These are phyloP conservation scores for Nebria ingens DNA, from an alignment of 1,140 invertebrate genomes.

Conservation along the genomic window DNA sequence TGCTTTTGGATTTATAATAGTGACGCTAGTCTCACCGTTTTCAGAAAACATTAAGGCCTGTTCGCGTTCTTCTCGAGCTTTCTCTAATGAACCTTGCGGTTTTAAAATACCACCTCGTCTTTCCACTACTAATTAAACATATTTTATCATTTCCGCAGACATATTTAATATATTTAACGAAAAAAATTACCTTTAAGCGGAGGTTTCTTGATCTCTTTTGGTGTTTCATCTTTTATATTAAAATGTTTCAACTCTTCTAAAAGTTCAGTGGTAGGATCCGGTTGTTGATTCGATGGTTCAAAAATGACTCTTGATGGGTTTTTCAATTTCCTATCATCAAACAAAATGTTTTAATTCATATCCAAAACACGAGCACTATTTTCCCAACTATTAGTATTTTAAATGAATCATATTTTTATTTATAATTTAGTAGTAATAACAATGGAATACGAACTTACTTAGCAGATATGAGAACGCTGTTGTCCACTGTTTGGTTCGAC, in stretches of 20 bases:
- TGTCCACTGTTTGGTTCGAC: slow-evolving; percentile 36
- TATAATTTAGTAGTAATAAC: too few species aligned
- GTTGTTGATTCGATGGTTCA: slow-evolving; percentile 30
- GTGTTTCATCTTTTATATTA: slow-evolving; percentile 19
- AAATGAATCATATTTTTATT: too few species aligned
- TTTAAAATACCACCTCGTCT: slow-evolving; percentile 57
- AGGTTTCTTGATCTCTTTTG: slow-evolving; percentile 13
- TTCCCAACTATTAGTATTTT: neutral
- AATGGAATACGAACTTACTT: slow-evolving; percentile 20
- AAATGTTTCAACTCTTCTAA: slow-evolving; percentile 34
- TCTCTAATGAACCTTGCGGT: slow-evolving; percentile 54
- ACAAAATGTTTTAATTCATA: neutral
- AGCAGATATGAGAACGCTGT: slow-evolving; percentile 30
- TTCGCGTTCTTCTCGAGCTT: slow-evolving; percentile 45
- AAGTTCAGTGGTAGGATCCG: slow-evolving; percentile 31
- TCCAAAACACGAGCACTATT: neutral
- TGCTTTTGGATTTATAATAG: slow-evolving; percentile 14
- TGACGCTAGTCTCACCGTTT: neutral
- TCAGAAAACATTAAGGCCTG: slow-evolving; percentile 19
- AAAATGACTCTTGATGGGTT: slow-evolving; percentile 16
- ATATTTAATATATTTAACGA: neutral
- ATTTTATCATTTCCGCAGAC: neutral
- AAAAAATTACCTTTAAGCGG: slow-evolving; percentile 17
- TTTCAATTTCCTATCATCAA: neutral
- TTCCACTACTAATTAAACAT: slow-evolving; percentile 33